Percentiles rank a stretch among this genome's conserved stretches.
Conservation (phyloP, 1,140 invertebrate species). For the Tetranychus urticae region DNA sequence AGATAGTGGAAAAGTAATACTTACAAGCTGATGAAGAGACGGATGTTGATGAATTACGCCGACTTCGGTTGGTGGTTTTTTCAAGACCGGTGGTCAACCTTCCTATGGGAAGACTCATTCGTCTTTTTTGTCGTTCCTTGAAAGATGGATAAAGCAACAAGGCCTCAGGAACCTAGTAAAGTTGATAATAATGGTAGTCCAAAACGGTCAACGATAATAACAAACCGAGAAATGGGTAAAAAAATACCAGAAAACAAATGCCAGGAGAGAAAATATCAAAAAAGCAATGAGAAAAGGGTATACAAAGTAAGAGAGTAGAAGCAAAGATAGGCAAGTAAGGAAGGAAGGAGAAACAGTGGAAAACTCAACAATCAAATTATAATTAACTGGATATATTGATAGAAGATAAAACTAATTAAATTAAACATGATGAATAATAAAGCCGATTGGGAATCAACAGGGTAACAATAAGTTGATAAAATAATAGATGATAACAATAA, state of each 20-base stretch:
- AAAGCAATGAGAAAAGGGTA: background rate
- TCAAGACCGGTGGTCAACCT: constrained; percentile 13
- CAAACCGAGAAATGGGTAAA: background rate
- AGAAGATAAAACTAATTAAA: too few species aligned
- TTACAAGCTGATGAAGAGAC: constrained; percentile 21
- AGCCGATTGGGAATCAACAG: too few species aligned
- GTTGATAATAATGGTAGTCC: background rate
- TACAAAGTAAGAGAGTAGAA: background rate
- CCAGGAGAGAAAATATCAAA: background rate
- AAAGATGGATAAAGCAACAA: constrained; percentile 10
- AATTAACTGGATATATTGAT: too few species aligned
- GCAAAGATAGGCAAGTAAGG: constrained; percentile 14
- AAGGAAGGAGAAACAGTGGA: background rate
- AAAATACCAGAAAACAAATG: background rate
- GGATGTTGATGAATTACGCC: constrained; percentile 20
- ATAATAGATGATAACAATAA: too few species aligned
- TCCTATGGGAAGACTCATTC: constrained; percentile 20
- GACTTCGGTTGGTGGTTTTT: constrained; percentile 11
- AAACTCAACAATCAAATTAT: too few species aligned
- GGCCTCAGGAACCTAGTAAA: background rate
- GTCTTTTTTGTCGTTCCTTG: constrained; percentile 21
- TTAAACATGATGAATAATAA: too few species aligned
- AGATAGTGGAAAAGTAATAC: constrained; percentile 1
- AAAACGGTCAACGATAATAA: background rate
- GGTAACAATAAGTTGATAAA: too few species aligned